These are phyloP conservation scores for Rotaria macrura DNA, from an alignment of 2,888 invertebrate genomes.

Conservation along the genomic window DNA sequence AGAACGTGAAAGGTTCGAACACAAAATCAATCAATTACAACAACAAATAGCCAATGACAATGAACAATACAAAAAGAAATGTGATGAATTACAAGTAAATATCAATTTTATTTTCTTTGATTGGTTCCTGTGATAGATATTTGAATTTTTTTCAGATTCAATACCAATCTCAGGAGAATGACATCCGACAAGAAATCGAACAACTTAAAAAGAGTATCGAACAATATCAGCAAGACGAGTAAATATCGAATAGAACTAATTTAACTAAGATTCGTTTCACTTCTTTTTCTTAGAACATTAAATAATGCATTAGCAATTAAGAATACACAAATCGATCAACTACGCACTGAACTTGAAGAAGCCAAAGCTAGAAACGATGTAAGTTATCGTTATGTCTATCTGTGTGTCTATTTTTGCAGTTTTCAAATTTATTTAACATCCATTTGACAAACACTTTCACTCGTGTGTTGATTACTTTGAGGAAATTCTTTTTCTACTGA, in stretches of 20 bases:
- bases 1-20: background rate
- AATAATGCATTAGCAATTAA: background rate
- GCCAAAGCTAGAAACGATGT: background rate
- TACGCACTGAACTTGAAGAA: background rate
- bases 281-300: background rate
- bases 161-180: background rate
- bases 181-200: background rate
- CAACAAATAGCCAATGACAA: background rate
- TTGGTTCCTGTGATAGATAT: background rate
- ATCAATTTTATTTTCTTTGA: background rate
- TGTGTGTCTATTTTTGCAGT: too few species aligned
- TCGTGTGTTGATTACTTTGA: background rate
- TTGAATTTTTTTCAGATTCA: background rate
- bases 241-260: background rate
- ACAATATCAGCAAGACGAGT: background rate
- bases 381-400: background rate
- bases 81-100: background rate
- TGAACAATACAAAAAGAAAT: background rate
- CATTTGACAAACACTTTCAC: background rate
- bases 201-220: background rate
- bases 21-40: background rate
- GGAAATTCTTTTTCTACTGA: background rate
- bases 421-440: too few species aligned
- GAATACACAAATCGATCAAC: background rate
- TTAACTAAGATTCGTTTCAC: too few species aligned